Conservation (phyloP, 2,797 vertebrate species). For the Stomatorhinus walkeri region DNA sequence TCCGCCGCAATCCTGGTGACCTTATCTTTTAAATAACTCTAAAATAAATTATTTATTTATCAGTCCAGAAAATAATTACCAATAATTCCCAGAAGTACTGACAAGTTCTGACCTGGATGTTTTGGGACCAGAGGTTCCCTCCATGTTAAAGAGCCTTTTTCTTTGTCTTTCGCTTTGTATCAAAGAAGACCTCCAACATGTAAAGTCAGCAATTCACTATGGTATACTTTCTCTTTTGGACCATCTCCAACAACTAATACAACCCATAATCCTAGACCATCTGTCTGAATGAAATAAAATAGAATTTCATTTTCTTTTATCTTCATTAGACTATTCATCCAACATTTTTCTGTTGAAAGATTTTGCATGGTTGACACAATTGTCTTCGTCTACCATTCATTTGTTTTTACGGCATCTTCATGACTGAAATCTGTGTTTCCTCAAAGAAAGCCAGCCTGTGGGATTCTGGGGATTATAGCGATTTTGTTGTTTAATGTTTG, state of each 20-base stretch:
- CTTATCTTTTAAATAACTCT: not conserved
- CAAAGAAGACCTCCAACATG: not conserved
- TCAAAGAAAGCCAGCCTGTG: not conserved
- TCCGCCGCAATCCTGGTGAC: not conserved
- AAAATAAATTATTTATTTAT: not conserved
- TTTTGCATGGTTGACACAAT: not conserved
- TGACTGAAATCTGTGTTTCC: not conserved
- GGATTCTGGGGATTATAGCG: not conserved
- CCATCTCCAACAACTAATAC: not conserved
- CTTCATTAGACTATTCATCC: not conserved
- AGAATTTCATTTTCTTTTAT: not conserved
- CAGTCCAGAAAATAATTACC: not conserved
- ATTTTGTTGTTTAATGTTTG: not conserved
- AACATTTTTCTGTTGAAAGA: not conserved
- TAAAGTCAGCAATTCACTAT: not conserved
- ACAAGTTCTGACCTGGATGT: not conserved
- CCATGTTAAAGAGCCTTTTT: not conserved
- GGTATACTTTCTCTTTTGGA: not conserved
- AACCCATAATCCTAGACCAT: not conserved
- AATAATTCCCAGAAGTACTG: not conserved
- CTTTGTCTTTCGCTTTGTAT: not conserved
- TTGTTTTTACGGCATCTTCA: not conserved
- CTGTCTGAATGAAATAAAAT: not conserved
- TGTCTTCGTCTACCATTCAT: not conserved
- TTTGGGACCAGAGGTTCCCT: not conserved